Evolutionary conservation across 2,113 vertebrate species (phyloP).

Genomic region (Garra rufa): DNA sequence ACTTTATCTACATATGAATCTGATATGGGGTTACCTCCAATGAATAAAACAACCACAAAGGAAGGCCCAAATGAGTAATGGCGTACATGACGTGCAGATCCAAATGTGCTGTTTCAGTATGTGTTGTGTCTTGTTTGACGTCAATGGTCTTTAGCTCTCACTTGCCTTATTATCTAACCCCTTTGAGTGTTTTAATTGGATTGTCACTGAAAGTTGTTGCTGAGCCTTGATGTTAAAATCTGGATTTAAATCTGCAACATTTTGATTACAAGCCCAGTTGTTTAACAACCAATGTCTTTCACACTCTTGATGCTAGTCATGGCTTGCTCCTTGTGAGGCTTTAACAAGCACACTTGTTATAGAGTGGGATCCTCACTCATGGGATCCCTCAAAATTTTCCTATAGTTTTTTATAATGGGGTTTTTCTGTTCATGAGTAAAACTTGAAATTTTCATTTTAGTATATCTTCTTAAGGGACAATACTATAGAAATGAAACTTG

Average conservation of each 20-base stretch:
- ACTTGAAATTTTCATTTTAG: no score
- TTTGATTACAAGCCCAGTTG: background rate
- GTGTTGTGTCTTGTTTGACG: background rate
- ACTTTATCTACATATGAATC: slow-evolving; percentile 43
- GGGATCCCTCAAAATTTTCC: background rate
- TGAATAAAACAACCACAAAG: background rate
- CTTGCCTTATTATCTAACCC: background rate
- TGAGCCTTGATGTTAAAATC: background rate
- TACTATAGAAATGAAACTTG: no score
- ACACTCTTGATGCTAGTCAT: background rate
- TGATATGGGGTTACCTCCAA: background rate
- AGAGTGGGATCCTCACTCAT: no score
- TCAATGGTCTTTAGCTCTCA: background rate
- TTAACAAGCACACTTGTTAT: background rate
- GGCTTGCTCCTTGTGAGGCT: background rate
- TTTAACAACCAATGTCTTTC: background rate
- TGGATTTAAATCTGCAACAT: background rate
- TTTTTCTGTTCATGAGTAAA: no score
- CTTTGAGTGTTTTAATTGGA: background rate
- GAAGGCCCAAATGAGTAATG: background rate
- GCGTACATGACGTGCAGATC: background rate
- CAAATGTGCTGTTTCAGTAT: background rate
- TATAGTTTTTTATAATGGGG: background rate
- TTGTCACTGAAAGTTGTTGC: background rate
- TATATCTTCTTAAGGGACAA: no score